Percentiles rank a stretch among this genome's conserved stretches.
Evolutionary conservation across 2,113 vertebrate species (phyloP).

Genomic region (Rhea pennata): DNA sequence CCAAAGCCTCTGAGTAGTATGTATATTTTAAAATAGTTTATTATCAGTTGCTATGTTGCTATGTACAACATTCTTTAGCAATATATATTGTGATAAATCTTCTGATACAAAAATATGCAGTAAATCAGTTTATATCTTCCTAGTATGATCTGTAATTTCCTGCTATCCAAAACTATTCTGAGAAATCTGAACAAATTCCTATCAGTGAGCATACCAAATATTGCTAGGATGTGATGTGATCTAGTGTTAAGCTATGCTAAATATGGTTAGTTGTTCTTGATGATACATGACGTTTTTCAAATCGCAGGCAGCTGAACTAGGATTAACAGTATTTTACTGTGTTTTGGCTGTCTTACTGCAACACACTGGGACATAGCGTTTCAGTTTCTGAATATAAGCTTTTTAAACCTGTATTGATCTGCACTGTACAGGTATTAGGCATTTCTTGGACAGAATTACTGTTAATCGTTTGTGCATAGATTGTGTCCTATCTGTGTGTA

Average conservation of each 20-base stretch:
- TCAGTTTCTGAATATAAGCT: background rate
- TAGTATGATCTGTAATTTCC: constrained; percentile 22
- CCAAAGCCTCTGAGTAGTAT: constrained; percentile 36
- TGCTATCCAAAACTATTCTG: background rate
- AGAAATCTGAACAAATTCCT: constrained; percentile 15
- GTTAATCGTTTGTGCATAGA: background rate
- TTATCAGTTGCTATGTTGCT: background rate
- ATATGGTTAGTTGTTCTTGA: background rate
- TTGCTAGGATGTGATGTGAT: background rate
- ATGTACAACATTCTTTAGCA: background rate
- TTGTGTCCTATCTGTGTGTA: background rate
- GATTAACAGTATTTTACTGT: background rate
- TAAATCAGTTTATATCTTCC: background rate
- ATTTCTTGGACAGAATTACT: background rate
- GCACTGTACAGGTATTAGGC: background rate
- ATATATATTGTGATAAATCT: background rate
- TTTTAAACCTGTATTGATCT: constrained; percentile 7
- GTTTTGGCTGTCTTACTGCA: background rate
- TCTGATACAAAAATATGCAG: background rate
- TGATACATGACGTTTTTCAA: background rate
- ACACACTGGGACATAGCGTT: background rate
- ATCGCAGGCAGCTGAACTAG: background rate
- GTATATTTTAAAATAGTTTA: constrained; percentile 60
- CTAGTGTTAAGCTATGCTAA: background rate
- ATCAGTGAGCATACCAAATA: background rate